These are phyloP conservation scores for Eucera pruinosa DNA, from an alignment of 2,888 invertebrate species.

Conservation along the genomic window DNA sequence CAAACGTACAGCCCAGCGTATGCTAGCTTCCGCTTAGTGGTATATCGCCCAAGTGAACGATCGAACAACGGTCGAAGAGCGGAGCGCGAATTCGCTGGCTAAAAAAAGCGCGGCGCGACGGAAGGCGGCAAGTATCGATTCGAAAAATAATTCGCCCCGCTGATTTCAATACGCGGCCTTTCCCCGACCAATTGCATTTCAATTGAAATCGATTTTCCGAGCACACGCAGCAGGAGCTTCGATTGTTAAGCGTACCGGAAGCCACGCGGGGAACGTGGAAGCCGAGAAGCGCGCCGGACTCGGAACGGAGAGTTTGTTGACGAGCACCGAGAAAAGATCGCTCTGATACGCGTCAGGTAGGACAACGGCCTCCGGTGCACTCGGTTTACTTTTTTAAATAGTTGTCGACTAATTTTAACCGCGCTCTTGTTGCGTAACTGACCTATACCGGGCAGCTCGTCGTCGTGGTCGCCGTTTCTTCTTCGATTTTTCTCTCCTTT, in stretches of 20 bases:
- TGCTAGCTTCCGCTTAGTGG: no score
- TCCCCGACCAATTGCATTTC: slow-evolving; percentile 24
- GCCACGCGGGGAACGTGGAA: background rate
- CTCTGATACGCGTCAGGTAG: background rate
- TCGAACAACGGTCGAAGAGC: no score
- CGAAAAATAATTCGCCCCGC: slow-evolving; percentile 33
- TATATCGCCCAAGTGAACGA: background rate
- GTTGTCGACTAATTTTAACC: slow-evolving; percentile 60
- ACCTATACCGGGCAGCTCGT: slow-evolving; percentile 37
- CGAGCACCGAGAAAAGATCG: slow-evolving; percentile 2
- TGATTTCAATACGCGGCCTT: slow-evolving; percentile 42
- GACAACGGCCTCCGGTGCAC: slow-evolving; percentile 44
- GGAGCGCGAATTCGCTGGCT: no score
- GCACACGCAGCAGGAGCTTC: background rate
- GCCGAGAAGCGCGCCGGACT: background rate
- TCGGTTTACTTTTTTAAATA: slow-evolving; percentile 50
- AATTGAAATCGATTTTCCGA: slow-evolving; percentile 44
- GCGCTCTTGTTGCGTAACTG: slow-evolving; percentile 58
- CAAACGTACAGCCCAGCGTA: background rate
- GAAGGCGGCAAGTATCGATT: slow-evolving; percentile 9
- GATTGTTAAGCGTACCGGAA: slow-evolving; percentile 29
- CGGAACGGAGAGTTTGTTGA: slow-evolving; percentile 17
- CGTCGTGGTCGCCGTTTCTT: background rate
- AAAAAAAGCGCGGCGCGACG: background rate
- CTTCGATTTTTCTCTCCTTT: slow-evolving; percentile 29